Conservation (phyloP, 2,888 invertebrate species). For the Oeneis ivallda region DNA sequence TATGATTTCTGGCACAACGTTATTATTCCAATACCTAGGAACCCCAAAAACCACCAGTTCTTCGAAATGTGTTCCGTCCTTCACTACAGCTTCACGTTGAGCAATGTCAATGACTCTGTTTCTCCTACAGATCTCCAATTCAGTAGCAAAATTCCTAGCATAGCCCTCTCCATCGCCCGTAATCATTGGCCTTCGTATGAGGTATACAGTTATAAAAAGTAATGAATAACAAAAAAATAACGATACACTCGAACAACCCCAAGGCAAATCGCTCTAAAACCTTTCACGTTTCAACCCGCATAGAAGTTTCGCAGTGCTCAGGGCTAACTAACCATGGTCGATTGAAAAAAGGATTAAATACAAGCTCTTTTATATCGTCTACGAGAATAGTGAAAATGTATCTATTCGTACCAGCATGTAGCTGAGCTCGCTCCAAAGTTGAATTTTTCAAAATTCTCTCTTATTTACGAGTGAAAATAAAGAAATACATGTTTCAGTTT, state of each 20-base stretch:
- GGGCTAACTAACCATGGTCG: slow-evolving; percentile 9
- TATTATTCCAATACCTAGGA: too few species aligned
- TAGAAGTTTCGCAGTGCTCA: neutral
- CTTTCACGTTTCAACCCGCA: slow-evolving; percentile 8
- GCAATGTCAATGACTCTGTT: too few species aligned
- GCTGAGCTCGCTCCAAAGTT: neutral
- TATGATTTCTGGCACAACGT: too few species aligned
- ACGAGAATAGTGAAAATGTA: neutral
- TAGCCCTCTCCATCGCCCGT: too few species aligned
- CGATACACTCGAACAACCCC: neutral
- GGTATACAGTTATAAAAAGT: too few species aligned
- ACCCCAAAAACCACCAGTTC: too few species aligned
- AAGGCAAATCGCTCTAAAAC: slow-evolving; percentile 3
- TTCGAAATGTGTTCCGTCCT: too few species aligned
- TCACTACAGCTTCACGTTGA: too few species aligned
- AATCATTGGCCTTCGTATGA: too few species aligned
- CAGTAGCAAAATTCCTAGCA: too few species aligned
- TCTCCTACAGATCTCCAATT: too few species aligned
- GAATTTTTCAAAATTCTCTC: neutral
- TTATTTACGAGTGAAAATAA: neutral
- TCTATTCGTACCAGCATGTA: neutral
- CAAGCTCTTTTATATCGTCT: neutral
- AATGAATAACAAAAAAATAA: neutral
- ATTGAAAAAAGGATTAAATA: neutral
- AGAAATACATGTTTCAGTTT: too few species aligned